A percentile compares a stretch with the other conserved stretches of the same genome.
Conservation (phyloP, 1,140 invertebrate genomes). For the Aphelenchoides avenae region DNA sequence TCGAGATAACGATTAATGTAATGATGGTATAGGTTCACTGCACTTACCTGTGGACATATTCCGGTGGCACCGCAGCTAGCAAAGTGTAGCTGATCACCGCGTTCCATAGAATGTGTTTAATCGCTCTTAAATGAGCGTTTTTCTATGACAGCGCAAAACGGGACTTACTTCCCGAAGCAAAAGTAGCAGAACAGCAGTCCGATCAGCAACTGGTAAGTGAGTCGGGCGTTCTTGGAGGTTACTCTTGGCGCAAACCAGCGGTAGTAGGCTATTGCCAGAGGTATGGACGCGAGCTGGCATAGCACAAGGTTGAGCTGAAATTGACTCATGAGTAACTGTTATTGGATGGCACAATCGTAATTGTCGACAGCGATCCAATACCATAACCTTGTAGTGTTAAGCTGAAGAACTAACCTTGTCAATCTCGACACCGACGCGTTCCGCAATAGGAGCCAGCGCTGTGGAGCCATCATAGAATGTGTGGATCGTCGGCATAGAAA, state of each 20-base stretch:
- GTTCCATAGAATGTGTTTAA: constrained; percentile 38
- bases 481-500: constrained; percentile 4
- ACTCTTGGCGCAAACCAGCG: constrained; percentile 68
- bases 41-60: constrained; percentile 64
- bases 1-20: constrained; percentile 11
- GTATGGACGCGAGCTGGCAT: constrained; percentile 73
- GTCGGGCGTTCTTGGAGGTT: constrained; percentile 67
- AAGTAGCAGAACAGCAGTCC: constrained; percentile 77
- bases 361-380: too few species aligned
- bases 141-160: neutral
- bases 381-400: too few species aligned
- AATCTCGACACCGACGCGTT: constrained; percentile 24
- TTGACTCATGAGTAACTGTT: too few species aligned
- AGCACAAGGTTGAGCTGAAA: constrained; percentile 77
- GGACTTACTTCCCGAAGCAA: constrained; percentile 76
- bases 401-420: constrained; percentile 35
- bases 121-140: constrained; percentile 16
- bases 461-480: constrained; percentile 25
- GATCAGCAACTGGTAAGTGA: constrained; percentile 71
- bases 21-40: neutral
- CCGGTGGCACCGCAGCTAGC: constrained; percentile 16
- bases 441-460: constrained; percentile 28
- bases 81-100: constrained; percentile 24
- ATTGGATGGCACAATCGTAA: too few species aligned
- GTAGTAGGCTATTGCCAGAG: constrained; percentile 71